Conservation (phyloP, 2,797 vertebrate species). For the Phataginus tricuspis region DNA sequence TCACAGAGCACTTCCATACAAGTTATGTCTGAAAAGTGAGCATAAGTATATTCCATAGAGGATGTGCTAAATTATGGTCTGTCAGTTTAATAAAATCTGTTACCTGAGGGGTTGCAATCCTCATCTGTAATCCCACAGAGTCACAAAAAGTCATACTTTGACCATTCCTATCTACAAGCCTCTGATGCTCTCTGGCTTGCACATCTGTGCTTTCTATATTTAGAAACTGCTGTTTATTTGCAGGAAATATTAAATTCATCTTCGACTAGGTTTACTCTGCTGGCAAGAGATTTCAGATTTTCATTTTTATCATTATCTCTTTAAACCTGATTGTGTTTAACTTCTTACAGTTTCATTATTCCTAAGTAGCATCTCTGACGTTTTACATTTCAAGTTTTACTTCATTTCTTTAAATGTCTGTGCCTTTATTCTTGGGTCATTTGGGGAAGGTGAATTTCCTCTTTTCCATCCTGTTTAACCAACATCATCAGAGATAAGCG, state of each 20-base stretch:
- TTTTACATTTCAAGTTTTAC: constrained; percentile 65
- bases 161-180: not conserved
- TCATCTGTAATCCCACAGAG: not conserved
- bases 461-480: not conserved
- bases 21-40: not conserved
- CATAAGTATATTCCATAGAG: not conserved
- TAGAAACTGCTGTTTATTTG: constrained; percentile 78
- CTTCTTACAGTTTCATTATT: constrained; percentile 79
- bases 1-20: not conserved
- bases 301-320: constrained; percentile 80
- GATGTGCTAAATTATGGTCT: not conserved
- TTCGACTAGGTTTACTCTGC: constrained; percentile 68
- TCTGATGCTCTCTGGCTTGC: constrained; percentile 61
- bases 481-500: not conserved
- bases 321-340: constrained; percentile 80
- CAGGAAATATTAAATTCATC: constrained; percentile 70
- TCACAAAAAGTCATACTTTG: not conserved
- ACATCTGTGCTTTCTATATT: constrained; percentile 71
- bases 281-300: constrained; percentile 74
- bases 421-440: constrained; percentile 27
- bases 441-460: not conserved
- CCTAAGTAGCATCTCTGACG: constrained; percentile 38
- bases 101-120: not conserved
- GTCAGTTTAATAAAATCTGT: not conserved
- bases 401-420: constrained; percentile 69